Evolutionary conservation across 2,113 vertebrate species (phyloP).

Genomic region (Dendrocopos noguchii): DNA sequence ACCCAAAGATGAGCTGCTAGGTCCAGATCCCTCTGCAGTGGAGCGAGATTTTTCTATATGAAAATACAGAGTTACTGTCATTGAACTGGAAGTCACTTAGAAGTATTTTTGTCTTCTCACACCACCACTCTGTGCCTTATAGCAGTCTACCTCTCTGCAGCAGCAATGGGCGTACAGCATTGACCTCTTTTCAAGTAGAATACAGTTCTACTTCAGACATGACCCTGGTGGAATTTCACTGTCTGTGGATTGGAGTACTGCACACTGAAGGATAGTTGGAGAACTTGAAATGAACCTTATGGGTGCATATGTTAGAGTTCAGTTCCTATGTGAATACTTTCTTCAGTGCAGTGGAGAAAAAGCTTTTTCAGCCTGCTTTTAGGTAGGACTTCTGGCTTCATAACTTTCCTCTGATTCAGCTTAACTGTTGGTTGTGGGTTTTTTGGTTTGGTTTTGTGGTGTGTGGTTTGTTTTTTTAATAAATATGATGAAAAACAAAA

Average conservation of each 20-base stretch:
- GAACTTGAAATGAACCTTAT: neutral
- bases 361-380: neutral
- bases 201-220: neutral
- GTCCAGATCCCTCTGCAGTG: neutral
- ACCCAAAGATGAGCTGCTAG: neutral
- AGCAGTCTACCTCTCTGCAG: neutral
- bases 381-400: neutral
- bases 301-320: neutral
- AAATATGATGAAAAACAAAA: neutral
- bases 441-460: too few species aligned
- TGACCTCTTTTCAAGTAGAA: neutral
- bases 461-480: neutral
- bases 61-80: neutral
- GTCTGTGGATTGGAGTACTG: neutral
- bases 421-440: too few species aligned
- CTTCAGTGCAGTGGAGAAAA: neutral
- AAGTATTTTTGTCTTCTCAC: neutral
- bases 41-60: neutral
- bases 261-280: neutral
- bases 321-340: neutral
- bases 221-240: neutral
- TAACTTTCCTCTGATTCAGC: neutral
- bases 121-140: neutral
- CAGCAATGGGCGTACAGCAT: neutral
- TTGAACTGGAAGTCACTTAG: neutral